Evolutionary conservation across 2,113 vertebrate genomes (phyloP).

Genomic region (Orthonyx spaldingii): DNA sequence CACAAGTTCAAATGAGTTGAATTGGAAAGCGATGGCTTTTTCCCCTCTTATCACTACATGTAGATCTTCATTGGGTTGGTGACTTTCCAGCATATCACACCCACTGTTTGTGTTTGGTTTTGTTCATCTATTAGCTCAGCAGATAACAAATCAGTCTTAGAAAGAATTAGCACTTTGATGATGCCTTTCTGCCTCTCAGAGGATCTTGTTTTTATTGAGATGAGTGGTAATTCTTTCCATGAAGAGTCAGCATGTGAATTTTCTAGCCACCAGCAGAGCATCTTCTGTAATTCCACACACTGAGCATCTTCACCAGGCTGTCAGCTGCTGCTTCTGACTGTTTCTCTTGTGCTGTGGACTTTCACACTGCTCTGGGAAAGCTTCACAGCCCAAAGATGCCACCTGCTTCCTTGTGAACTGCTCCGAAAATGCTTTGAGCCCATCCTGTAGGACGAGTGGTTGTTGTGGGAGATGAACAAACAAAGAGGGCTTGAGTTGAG

Average conservation of each 20-base stretch:
- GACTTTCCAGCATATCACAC: slow-evolving; percentile 18
- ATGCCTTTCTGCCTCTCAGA: background rate
- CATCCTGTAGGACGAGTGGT: background rate
- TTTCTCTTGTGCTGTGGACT: background rate
- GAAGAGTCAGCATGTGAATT: background rate
- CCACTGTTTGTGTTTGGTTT: slow-evolving; percentile 20
- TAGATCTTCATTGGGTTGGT: slow-evolving; percentile 21
- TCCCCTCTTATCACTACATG: background rate
- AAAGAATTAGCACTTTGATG: slow-evolving; percentile 1
- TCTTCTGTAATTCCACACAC: background rate
- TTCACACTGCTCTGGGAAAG: background rate
- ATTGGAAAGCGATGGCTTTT: background rate
- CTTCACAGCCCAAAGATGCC: background rate
- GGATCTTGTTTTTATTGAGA: background rate
- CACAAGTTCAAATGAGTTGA: slow-evolving; percentile 33
- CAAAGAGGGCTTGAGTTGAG: background rate
- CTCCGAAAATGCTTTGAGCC: background rate
- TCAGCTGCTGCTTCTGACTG: background rate
- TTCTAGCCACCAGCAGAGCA: background rate
- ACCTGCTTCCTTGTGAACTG: background rate
- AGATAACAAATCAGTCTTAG: slow-evolving; percentile 30
- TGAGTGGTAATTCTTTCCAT: background rate
- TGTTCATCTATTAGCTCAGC: slow-evolving; percentile 5
- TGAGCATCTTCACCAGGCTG: background rate
- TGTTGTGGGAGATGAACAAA: background rate